Percentiles rank a stretch among this genome's conserved stretches.
Evolutionary conservation across 2,113 vertebrate genomes (phyloP).

Genomic region (Phodopus roborovskii): DNA sequence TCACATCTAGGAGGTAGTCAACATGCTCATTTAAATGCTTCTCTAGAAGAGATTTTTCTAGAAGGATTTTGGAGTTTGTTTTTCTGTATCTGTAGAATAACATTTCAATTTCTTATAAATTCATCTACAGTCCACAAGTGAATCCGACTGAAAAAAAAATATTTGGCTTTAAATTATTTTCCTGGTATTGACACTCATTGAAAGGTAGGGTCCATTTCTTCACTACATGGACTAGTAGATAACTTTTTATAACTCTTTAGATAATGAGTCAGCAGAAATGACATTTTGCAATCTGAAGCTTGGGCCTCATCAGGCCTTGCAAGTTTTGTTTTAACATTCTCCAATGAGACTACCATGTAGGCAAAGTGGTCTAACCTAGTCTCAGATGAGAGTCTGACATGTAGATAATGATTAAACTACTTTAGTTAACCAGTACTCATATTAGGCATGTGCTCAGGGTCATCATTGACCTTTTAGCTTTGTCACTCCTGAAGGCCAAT

Average conservation of each 20-base stretch:
- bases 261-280: neutral
- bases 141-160: neutral
- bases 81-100: neutral
- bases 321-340: neutral
- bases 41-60: neutral
- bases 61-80: conserved; percentile 9
- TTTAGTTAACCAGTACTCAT: neutral
- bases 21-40: neutral
- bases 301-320: neutral
- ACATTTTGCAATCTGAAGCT: neutral
- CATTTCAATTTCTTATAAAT: neutral
- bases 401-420: neutral
- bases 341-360: neutral
- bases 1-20: neutral
- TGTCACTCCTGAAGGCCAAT: neutral
- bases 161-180: neutral
- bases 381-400: neutral
- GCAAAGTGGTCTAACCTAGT: neutral
- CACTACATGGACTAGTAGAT: neutral
- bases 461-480: neutral
- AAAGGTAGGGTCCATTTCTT: neutral
- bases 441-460: neutral
- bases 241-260: neutral
- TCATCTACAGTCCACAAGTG: neutral
- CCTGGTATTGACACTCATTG: neutral